A percentile compares a stretch with the other conserved stretches of the same genome.
These are phyloP conservation scores for Heterocephalus glaber DNA, from an alignment of 2,113 vertebrate genomes.

Conservation along the genomic window DNA sequence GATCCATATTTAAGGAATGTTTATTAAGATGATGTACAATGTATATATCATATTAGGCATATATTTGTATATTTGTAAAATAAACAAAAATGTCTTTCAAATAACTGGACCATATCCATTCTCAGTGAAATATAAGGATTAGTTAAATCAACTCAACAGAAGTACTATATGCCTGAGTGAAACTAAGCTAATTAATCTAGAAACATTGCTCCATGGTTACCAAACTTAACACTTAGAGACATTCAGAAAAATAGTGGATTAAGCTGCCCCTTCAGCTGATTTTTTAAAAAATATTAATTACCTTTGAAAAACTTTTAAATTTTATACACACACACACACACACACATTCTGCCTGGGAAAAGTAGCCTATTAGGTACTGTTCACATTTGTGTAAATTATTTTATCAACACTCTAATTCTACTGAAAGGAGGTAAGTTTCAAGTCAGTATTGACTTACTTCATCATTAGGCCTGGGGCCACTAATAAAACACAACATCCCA, in stretches of 20 bases:
- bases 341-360: background rate
- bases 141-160: background rate
- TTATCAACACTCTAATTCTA: background rate
- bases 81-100: background rate
- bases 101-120: background rate
- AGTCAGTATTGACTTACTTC: background rate
- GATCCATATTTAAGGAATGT: background rate
- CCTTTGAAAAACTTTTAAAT: background rate
- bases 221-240: background rate
- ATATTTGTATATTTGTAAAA: background rate
- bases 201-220: background rate
- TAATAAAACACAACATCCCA: background rate
- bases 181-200: background rate
- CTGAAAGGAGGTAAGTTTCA: background rate
- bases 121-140: background rate
- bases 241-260: background rate
- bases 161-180: background rate
- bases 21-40: background rate
- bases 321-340: too few species aligned
- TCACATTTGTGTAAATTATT: constrained; percentile 5
- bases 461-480: background rate
- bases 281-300: background rate
- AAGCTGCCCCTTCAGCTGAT: background rate
- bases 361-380: background rate
- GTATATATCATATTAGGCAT: background rate